Base-by-base conservation (phyloP, 2,888 invertebrate genomes). In the Xestia c-nigrum region DNA sequence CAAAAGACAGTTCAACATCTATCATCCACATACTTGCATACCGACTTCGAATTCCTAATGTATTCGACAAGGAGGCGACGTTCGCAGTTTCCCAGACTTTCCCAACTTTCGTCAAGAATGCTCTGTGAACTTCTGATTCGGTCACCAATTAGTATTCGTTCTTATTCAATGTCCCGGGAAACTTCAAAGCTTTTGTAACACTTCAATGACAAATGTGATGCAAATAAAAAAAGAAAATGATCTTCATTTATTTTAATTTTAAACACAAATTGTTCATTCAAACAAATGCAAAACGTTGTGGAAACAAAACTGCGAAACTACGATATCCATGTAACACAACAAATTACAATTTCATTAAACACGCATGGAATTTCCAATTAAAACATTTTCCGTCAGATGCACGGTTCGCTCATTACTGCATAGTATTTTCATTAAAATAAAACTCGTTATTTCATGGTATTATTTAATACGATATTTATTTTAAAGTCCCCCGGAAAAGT, bases 361-460 rank as follows among this genome's bases (percentile, higher is more conserved):
- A 31, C 31, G 68, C 43, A 6, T 31, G 47, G 12, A 43, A 24
- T 57, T 63, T 46, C 24, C 38, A 2, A 31, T 57, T 70, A 52
- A 52, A 74, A 50, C 5, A 31, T 46, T 74, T 50, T 31, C 38
- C 9, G 14, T 40, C 65, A 63, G 21, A 69, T 21, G 31, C 69
- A 61, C 7, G 21, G 1, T 43, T 43, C 31, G 4, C 5, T 63
- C 31, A 47, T 31, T 59, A 24, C 19, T 38, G 31, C 7, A 59
- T 1, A 19, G 5, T 14, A 16, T 65, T 69, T 61, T 31, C 69
- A 63, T 81, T 76, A 50, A 65, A 61, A 69, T 61, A 46, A 68
- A 68, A 24, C 40, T 74, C 67, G 24, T 68, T 72, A 74, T 69
- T 81, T n/a, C 31, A 52, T n/a, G 57, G 64, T 52, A 47, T 59